These are phyloP conservation scores for Gryon sp. DNA, from an alignment of 1,140 invertebrate species.

Conservation along the genomic window DNA sequence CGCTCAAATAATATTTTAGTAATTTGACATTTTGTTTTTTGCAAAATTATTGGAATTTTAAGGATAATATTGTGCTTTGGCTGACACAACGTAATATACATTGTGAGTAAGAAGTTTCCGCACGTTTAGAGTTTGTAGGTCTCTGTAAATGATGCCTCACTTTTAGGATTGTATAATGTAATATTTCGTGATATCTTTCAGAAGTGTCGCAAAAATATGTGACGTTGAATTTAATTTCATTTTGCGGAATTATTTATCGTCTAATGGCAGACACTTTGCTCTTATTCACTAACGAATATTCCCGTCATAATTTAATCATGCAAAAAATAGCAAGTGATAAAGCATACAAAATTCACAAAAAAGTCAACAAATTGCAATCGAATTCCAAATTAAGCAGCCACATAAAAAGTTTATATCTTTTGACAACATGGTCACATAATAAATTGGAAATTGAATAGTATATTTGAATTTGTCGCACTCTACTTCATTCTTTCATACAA, in stretches of 20 bases:
- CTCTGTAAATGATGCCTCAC: constrained; percentile 47
- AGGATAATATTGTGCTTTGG: constrained; percentile 36
- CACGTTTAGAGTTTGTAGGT: constrained; percentile 35
- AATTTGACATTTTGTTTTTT: constrained; percentile 43
- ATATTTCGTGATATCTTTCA: constrained; percentile 32
- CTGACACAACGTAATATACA: constrained; percentile 53
- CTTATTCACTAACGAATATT: too few relatives aligned
- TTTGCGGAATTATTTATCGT: constrained; percentile 27
- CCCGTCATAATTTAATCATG: neutral
- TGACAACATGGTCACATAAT: neutral
- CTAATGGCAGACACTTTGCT: constrained; percentile 6
- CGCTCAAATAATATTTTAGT: constrained; percentile 30
- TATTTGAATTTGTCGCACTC: constrained; percentile 25
- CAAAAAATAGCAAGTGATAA: constrained; percentile 12
- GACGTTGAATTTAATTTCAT: constrained; percentile 44
- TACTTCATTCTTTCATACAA: constrained; percentile 23
- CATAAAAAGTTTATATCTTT: constrained; percentile 26
- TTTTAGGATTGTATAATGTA: constrained; percentile 22
- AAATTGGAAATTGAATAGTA: constrained; percentile 37
- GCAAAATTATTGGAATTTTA: constrained; percentile 48
- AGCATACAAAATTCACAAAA: neutral
- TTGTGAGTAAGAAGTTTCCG: constrained; percentile 46
- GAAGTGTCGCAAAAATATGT: constrained; percentile 34
- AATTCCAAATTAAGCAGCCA: constrained; percentile 16
- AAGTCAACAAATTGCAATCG: constrained; percentile 29